Percentiles rank a stretch among this genome's conserved stretches.
phyloP scores from a whole-genome alignment of 2,888 invertebrate species.

The Octodonta nipae region DNA sequence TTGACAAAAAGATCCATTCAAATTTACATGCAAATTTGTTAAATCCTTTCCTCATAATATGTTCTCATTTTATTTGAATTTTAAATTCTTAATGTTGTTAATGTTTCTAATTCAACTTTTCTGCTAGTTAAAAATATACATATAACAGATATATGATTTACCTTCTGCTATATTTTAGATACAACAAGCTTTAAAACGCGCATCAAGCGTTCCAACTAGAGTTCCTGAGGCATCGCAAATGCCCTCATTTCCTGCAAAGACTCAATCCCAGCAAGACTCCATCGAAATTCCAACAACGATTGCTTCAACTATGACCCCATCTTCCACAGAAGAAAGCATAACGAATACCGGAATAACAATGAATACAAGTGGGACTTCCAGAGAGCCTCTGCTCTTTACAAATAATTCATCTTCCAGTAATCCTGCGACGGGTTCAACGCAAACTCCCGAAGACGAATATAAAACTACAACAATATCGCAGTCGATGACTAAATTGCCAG shows the following conservation, averaged over 20 bases:
- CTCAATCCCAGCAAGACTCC: conserved; percentile 49
- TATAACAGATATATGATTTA: too few species aligned
- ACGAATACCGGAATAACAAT: conserved; percentile 8
- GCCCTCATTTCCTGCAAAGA: conserved; percentile 42
- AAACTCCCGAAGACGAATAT: conserved; percentile 35
- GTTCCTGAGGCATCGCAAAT: conserved; percentile 37
- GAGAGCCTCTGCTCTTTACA: conserved; percentile 51
- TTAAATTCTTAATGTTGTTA: too few species aligned
- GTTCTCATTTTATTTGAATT: too few species aligned
- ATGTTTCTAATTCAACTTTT: too few species aligned
- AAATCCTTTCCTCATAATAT: too few species aligned
- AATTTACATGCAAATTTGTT: too few species aligned
- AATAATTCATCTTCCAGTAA: conserved; percentile 32
- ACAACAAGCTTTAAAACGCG: conserved; percentile 48
- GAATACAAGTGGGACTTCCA: conserved; percentile 19
- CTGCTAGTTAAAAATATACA: too few species aligned
- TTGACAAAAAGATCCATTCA: too few species aligned
- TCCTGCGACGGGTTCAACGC: conserved; percentile 32
- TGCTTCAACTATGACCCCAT: conserved; percentile 37
- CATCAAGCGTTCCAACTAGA: conserved; percentile 55
- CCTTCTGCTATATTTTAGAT: conserved; percentile 25
- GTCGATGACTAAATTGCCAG: conserved; percentile 49
- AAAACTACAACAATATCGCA: conserved; percentile 33
- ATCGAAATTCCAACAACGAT: conserved; percentile 32
- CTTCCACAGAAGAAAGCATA: conserved; percentile 35